A percentile compares a stretch with the other conserved stretches of the same genome.
These are phyloP conservation scores for Neogobius melanostomus DNA, from an alignment of 2,113 vertebrate species.

Conservation along the genomic window DNA sequence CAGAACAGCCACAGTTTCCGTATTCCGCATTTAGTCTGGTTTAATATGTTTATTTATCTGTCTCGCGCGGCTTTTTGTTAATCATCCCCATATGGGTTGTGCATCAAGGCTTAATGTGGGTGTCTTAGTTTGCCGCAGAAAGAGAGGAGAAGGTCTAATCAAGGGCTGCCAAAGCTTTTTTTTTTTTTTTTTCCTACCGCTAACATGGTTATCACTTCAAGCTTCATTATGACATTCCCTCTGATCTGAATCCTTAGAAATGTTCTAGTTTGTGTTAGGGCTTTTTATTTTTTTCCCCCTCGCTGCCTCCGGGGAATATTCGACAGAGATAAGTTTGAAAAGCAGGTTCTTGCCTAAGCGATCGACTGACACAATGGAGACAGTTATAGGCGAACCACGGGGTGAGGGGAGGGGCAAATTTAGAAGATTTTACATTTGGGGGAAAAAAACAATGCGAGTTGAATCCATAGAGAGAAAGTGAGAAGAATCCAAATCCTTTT, in stretches of 20 bases:
- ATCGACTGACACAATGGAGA: constrained; percentile 32
- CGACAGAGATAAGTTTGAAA: constrained; percentile 49
- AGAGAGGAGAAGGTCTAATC: constrained; percentile 27
- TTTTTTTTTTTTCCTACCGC: constrained; percentile 11
- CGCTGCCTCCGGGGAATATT: constrained; percentile 48
- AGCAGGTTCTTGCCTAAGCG: constrained; percentile 28
- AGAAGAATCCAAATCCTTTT: too few species aligned
- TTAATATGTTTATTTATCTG: constrained; percentile 61
- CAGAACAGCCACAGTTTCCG: constrained; percentile 38
- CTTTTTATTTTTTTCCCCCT: constrained; percentile 21
- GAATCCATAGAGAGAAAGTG: too few species aligned
- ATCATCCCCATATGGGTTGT: constrained; percentile 40
- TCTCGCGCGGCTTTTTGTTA: constrained; percentile 47
- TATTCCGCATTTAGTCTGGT: constrained; percentile 32
- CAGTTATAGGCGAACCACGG: constrained; percentile 31
- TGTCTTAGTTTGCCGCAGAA: constrained; percentile 40
- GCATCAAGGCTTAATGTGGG: constrained; percentile 13
- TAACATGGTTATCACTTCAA: constrained; percentile 55
- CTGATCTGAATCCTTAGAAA: constrained; percentile 63
- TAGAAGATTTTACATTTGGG: constrained; percentile 41
- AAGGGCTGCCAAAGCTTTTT: constrained; percentile 31
- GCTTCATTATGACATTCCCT: constrained; percentile 65
- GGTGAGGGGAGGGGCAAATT: constrained; percentile 27
- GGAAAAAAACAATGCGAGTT: constrained; percentile 13
- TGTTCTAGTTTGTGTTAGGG: constrained; percentile 39